phyloP scores from a whole-genome alignment of 2,797 vertebrate species.

The Gymnoscopelus braueri region DNA sequence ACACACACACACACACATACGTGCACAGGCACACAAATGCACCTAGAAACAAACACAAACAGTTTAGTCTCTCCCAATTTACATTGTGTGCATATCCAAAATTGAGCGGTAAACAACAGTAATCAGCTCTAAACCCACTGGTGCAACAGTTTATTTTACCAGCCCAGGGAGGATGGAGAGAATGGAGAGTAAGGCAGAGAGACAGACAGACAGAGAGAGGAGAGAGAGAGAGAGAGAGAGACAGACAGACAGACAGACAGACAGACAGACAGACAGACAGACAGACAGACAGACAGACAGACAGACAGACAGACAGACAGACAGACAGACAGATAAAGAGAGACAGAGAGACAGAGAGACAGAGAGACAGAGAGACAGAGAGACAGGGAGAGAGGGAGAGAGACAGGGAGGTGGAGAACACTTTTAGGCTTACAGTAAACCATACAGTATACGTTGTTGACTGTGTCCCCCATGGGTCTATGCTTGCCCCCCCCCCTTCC shows the following conservation, averaged over 20 bases:
- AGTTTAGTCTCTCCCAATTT: constrained; percentile 47
- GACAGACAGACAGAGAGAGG: background rate
- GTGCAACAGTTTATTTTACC: constrained; percentile 60
- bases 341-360: background rate
- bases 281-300: no score
- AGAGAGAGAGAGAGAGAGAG: background rate
- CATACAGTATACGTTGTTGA: no score
- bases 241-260: no score
- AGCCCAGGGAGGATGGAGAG: constrained; percentile 18
- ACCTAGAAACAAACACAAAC: background rate
- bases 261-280: no score
- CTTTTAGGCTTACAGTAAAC: no score
- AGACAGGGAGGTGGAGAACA: no score
- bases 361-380: background rate
- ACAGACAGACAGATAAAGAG: background rate
- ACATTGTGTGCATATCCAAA: constrained; percentile 37
- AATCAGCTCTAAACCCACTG: constrained; percentile 60
- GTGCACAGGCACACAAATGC: background rate
- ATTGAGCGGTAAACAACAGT: constrained; percentile 60
- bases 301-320: background rate
- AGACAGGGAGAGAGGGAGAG: background rate
- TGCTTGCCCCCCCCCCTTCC: no score
- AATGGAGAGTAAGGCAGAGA: background rate
- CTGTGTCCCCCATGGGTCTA: no score
- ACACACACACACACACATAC: background rate